Evolutionary conservation across 2,888 invertebrate species (phyloP).

Genomic region (Prosopocoilus inquinatus): DNA sequence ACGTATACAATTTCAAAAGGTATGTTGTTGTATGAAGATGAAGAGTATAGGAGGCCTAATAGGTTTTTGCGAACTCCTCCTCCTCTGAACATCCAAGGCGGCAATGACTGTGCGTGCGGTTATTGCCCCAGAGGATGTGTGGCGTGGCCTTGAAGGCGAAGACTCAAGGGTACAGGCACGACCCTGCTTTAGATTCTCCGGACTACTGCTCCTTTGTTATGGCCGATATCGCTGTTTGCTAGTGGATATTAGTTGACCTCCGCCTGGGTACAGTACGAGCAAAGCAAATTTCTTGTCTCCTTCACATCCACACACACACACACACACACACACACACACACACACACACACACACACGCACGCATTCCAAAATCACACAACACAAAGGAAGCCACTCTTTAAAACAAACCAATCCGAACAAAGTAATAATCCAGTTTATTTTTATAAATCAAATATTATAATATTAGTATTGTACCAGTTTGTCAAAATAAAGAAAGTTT

Average conservation of each 20-base stretch:
- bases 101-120: constrained; percentile 19
- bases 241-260: constrained; percentile 22
- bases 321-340: constrained; percentile 6
- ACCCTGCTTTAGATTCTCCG: constrained; percentile 32
- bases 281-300: constrained; percentile 16
- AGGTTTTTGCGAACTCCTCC: constrained; percentile 2
- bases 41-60: not conserved
- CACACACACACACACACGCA: constrained; percentile 1
- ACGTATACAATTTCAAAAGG: no score
- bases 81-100: not conserved
- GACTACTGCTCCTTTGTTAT: constrained; percentile 23
- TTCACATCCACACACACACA: not conserved
- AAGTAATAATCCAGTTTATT: no score
- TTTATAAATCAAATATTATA: no score
- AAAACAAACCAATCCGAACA: no score
- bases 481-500: no score
- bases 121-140: constrained; percentile 26
- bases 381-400: not conserved
- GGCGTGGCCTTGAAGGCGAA: constrained; percentile 29
- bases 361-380: not conserved
- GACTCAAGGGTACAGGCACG: constrained; percentile 32
- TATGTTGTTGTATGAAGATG: no score
- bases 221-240: constrained; percentile 12
- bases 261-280: constrained; percentile 19
- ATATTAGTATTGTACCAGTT: no score